Evolutionary conservation across 2,888 invertebrate genomes (phyloP).

Genomic region (Chironomus tentans): DNA sequence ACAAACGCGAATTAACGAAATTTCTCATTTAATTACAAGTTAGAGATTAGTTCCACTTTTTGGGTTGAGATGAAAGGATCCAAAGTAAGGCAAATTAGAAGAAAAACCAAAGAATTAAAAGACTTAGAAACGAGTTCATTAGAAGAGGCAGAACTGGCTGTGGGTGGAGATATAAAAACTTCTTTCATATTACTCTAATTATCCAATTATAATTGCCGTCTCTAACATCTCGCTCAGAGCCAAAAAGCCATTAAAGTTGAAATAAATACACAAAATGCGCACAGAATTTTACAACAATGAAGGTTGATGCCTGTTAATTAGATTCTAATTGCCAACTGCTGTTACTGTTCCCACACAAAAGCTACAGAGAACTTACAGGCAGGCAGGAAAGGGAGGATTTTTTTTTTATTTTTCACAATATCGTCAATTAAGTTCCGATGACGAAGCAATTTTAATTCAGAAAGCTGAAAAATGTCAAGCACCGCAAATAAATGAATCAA

Average conservation of each 20-base stretch:
- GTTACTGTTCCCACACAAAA: neutral
- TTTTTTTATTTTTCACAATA: too few species aligned
- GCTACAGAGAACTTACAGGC: too few species aligned
- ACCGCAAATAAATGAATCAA: too few species aligned
- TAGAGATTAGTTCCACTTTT: neutral
- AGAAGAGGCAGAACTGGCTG: neutral
- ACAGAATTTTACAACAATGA: neutral
- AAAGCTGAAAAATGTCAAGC: too few species aligned
- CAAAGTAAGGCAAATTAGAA: too few species aligned
- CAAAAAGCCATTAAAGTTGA: conserved; percentile 1
- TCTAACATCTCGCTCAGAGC: neutral
- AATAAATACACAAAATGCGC: neutral
- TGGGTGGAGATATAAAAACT: neutral
- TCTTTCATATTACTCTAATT: conserved; percentile 13
- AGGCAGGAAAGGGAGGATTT: too few species aligned
- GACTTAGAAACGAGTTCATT: neutral
- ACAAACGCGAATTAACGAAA: too few species aligned
- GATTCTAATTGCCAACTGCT: neutral
- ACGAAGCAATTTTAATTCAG: too few species aligned
- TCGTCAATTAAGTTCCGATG: too few species aligned
- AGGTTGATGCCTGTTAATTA: neutral
- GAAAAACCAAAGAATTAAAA: neutral
- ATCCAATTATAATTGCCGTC: conserved; percentile 19
- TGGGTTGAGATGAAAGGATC: too few species aligned
- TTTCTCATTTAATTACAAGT: neutral